Percentiles rank a stretch among this genome's conserved stretches.
These are phyloP conservation scores for Cantharis rufa DNA, from an alignment of 2,888 invertebrate genomes.

Conservation along the genomic window DNA sequence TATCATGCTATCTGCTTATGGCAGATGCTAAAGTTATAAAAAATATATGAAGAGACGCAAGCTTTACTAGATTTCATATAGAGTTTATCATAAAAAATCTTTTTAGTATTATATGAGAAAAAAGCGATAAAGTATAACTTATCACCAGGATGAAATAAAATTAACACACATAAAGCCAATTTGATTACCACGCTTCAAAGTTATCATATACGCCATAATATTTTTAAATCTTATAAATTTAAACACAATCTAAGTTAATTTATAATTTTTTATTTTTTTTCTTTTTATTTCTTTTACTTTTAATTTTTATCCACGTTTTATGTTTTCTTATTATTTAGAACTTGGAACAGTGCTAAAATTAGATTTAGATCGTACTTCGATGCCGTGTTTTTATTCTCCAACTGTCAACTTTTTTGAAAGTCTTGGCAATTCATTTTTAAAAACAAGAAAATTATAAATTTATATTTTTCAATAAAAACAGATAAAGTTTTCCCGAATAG, in stretches of 20 bases:
- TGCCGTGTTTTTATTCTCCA: too few species aligned
- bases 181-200: background rate
- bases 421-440: too few species aligned
- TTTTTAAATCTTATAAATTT: background rate
- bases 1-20: constrained; percentile 32
- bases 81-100: constrained; percentile 17
- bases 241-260: background rate
- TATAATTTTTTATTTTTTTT: too few species aligned
- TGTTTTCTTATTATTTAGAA: too few species aligned
- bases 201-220: background rate
- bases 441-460: too few species aligned
- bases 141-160: background rate
- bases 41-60: constrained; percentile 16
- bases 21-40: constrained; percentile 23
- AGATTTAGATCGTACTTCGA: too few species aligned
- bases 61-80: constrained; percentile 10
- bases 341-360: too few species aligned
- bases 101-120: background rate
- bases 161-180: background rate
- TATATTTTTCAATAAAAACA: too few species aligned
- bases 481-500: background rate
- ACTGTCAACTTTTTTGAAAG: too few species aligned
- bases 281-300: background rate
- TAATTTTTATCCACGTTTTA: too few species aligned
- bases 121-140: background rate